These are phyloP conservation scores for Heterotilapia buettikoferi DNA, from an alignment of 2,113 vertebrate species.

Conservation along the genomic window DNA sequence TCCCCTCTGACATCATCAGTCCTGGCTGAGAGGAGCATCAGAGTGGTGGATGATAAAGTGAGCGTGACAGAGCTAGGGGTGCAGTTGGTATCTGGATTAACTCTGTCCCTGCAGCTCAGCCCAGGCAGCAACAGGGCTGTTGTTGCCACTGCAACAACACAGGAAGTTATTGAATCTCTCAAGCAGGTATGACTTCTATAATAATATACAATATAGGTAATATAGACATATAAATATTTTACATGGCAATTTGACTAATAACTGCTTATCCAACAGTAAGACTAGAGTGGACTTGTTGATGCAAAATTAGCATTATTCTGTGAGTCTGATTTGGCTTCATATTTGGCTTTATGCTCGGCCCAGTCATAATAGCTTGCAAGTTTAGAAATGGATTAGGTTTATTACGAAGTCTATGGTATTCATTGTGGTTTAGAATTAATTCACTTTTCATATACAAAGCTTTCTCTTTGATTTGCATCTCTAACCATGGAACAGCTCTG, in stretches of 20 bases:
- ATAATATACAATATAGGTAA: neutral
- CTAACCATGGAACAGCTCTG: slow-evolving; percentile 6
- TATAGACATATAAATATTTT: neutral
- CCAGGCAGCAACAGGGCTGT: slow-evolving; percentile 77
- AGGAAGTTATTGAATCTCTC: slow-evolving; percentile 80
- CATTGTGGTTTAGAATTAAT: slow-evolving; percentile 8
- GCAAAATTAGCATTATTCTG: neutral
- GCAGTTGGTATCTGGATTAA: slow-evolving; percentile 89
- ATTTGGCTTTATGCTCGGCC: neutral
- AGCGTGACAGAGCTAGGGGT: slow-evolving; percentile 87
- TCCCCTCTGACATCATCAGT: slow-evolving; percentile 89
- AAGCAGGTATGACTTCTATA: slow-evolving; percentile 79
- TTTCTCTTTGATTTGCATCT: slow-evolving; percentile 52
- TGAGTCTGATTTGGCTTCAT: neutral
- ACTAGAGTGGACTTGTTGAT: neutral
- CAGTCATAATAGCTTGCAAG: neutral
- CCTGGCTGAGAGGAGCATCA: slow-evolving; percentile 89
- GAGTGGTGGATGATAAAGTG: slow-evolving; percentile 91
- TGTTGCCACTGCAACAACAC: slow-evolving; percentile 79
- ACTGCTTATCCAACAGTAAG: neutral
- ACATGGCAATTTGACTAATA: neutral
- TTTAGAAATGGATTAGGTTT: neutral
- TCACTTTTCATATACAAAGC: slow-evolving; percentile 19
- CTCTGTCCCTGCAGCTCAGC: slow-evolving; percentile 83
- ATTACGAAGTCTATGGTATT: neutral